These are phyloP conservation scores for Holotrichia oblita DNA, from an alignment of 1,140 invertebrate species.

Conservation along the genomic window DNA sequence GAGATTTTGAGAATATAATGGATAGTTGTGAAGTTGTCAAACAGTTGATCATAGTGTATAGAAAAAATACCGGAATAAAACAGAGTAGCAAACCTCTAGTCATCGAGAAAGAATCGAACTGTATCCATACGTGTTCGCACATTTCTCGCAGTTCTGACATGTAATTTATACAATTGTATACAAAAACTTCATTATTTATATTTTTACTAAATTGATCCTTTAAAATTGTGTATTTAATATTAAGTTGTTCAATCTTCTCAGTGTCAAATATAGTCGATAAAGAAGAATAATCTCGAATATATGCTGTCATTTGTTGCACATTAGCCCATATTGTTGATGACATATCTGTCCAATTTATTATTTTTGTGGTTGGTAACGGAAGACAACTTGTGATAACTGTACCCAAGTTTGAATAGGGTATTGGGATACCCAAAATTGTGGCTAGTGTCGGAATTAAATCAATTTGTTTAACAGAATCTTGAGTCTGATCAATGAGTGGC, in stretches of 20 bases:
- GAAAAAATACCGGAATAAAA: conserved; percentile 76
- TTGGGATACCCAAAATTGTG: conserved; percentile 84
- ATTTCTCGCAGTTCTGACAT: conserved; percentile 70
- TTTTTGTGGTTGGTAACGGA: conserved; percentile 60
- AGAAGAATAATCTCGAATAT: conserved; percentile 68
- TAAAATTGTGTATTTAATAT: conserved; percentile 60
- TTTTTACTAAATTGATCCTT: conserved; percentile 62
- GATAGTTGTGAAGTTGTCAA: conserved; percentile 61
- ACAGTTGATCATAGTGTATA: conserved; percentile 73
- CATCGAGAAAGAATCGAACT: conserved; percentile 83
- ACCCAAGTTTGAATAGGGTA: conserved; percentile 95
- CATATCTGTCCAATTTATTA: conserved; percentile 61
- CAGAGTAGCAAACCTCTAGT: conserved; percentile 73
- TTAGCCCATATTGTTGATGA: conserved; percentile 75
- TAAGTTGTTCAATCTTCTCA: conserved; percentile 61
- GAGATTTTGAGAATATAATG: conserved; percentile 53
- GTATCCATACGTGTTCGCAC: conserved; percentile 85
- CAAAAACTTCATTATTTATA: conserved; percentile 65
- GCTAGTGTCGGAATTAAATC: conserved; percentile 94
- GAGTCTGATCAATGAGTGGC: conserved; percentile 53
- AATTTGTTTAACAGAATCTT: conserved; percentile 66
- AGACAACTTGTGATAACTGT: conserved; percentile 77
- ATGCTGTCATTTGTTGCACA: conserved; percentile 76
- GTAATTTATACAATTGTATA: conserved; percentile 66
- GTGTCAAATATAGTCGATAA: conserved; percentile 63